Conservation (phyloP, 1,140 invertebrate species). For the Leguminivora glycinivorella region DNA sequence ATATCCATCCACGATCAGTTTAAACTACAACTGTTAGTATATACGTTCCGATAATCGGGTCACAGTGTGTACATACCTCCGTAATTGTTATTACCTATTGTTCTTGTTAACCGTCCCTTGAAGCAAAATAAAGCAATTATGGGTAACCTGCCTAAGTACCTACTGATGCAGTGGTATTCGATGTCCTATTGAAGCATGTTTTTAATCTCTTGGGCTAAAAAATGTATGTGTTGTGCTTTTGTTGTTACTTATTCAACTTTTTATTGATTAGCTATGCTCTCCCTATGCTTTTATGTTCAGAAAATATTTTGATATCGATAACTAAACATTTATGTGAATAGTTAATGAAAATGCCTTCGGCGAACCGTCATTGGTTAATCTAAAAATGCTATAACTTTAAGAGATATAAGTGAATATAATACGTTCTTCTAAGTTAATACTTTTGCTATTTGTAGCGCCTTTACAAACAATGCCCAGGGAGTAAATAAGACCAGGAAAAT, state of each 20-base stretch:
- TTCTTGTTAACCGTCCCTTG: neutral
- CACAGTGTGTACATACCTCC: neutral
- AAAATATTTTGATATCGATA: constrained; percentile 3
- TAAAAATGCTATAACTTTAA: neutral
- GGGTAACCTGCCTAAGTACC: neutral
- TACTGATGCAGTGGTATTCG: neutral
- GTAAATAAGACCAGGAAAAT: neutral
- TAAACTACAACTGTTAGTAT: neutral
- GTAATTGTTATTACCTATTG: constrained; percentile 6
- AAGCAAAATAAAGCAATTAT: constrained; percentile 7
- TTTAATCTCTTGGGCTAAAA: too few species aligned
- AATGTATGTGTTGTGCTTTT: too few species aligned
- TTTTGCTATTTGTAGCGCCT: neutral
- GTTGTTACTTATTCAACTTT: too few species aligned
- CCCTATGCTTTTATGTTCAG: neutral
- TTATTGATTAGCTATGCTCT: too few species aligned
- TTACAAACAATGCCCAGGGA: neutral
- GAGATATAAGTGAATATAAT: neutral
- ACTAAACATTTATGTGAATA: neutral
- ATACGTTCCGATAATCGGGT: neutral
- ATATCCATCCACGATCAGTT: too few species aligned
- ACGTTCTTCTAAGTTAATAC: neutral
- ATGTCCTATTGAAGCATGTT: too few species aligned
- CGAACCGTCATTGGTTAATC: neutral
- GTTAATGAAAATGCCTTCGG: neutral